Conservation (phyloP, 2,113 vertebrate genomes). For the Cynopterus brachyotis region DNA sequence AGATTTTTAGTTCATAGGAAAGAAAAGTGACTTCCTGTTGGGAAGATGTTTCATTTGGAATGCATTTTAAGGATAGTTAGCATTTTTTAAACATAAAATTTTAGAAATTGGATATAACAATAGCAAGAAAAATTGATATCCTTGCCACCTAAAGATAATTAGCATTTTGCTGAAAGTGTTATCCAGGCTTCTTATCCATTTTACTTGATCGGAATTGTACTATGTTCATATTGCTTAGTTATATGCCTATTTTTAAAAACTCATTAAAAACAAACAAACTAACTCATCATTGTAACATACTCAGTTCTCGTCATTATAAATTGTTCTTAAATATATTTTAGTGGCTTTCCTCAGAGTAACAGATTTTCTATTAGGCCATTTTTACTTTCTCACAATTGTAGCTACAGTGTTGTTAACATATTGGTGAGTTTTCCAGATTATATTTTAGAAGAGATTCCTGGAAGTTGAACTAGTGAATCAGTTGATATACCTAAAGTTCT, state of each 20-base stretch:
- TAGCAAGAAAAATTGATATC: not conserved
- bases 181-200: not conserved
- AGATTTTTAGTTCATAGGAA: not conserved
- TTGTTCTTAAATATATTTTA: constrained; percentile 39
- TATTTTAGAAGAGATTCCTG: constrained; percentile 16
- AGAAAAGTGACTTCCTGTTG: constrained; percentile 17
- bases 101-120: constrained; percentile 21
- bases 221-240: constrained; percentile 1
- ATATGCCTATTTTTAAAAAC: not conserved
- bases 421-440: constrained; percentile 18
- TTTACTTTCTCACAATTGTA: constrained; percentile 26
- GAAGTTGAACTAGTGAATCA: not conserved
- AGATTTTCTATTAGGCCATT: not conserved
- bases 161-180: not conserved
- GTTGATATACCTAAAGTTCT: not conserved
- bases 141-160: not conserved
- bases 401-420: not conserved
- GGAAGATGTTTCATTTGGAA: not conserved
- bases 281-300: not conserved
- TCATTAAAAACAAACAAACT: not conserved
- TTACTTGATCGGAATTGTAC: not conserved
- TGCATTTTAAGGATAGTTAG: constrained; percentile 2
- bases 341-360: constrained; percentile 12
- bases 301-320: not conserved
- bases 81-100: constrained; percentile 24